phyloP scores from a whole-genome alignment of 2,113 vertebrate genomes.

The Terrapene triunguis region DNA sequence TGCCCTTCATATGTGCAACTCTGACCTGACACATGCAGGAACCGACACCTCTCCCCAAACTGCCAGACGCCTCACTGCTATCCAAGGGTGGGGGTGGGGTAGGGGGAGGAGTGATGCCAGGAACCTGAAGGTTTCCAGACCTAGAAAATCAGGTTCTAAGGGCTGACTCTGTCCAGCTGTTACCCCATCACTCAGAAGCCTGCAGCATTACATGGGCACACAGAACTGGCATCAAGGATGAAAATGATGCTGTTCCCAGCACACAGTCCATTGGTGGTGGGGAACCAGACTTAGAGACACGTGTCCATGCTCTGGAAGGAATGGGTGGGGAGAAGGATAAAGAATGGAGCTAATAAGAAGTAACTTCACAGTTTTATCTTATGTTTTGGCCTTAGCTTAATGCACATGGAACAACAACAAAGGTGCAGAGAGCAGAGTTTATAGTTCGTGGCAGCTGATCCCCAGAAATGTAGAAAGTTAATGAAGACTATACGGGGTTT shows the following conservation, averaged over 20 bases:
- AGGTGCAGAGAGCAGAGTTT: neutral
- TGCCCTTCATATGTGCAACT: neutral
- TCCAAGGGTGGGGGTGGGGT: neutral
- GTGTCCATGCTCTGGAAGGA: slow-evolving; percentile 36
- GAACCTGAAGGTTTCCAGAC: slow-evolving; percentile 7
- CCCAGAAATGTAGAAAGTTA: slow-evolving; percentile 12
- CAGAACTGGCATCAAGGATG: neutral
- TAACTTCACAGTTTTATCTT: neutral
- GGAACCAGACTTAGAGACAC: neutral
- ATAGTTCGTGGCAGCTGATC: neutral
- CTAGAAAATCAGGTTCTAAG: slow-evolving; percentile 11
- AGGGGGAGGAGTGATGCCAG: slow-evolving; percentile 19
- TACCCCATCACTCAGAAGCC: neutral
- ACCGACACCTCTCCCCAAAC: neutral
- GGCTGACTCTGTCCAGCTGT: neutral
- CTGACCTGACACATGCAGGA: fast-evolving
- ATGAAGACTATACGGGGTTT: neutral
- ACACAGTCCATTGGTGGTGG: neutral
- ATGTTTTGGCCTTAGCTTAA: neutral
- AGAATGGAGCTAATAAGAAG: slow-evolving; percentile 4
- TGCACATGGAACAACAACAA: neutral
- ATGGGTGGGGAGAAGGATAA: slow-evolving; percentile 21
- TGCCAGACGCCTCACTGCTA: neutral
- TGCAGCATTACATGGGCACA: neutral
- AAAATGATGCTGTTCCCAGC: neutral